These are phyloP conservation scores for Pachyrhynchus sulphureomaculatus DNA, from an alignment of 1,140 invertebrate species.

Conservation along the genomic window DNA sequence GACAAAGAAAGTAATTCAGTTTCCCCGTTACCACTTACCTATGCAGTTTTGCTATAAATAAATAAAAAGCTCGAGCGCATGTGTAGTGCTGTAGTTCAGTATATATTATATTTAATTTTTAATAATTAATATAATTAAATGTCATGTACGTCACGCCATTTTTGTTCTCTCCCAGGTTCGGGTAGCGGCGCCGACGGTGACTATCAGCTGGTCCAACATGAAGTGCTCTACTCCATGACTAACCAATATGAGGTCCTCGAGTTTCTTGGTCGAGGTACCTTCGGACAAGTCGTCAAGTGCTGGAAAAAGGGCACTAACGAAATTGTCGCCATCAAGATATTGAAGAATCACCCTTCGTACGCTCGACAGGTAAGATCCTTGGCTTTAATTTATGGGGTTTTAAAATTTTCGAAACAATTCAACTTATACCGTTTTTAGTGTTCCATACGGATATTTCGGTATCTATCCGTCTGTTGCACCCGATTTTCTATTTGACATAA, in stretches of 20 bases:
- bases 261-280: conserved; percentile 97
- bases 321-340: conserved; percentile 99
- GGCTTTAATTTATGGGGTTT: background rate
- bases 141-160: too few relatives aligned
- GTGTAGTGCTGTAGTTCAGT: too few relatives aligned
- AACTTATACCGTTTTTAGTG: background rate
- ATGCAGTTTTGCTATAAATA: too few relatives aligned
- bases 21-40: too few relatives aligned
- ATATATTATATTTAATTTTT: too few relatives aligned
- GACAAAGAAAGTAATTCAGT: too few relatives aligned
- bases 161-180: conserved; percentile 56
- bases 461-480: too few relatives aligned
- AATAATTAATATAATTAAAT: too few relatives aligned
- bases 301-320: conserved; percentile 99
- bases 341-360: conserved; percentile 99
- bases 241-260: conserved; percentile 97
- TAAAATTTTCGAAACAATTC: background rate
- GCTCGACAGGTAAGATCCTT: conserved; percentile 76
- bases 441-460: too few relatives aligned
- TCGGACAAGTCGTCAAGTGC: conserved; percentile 99
- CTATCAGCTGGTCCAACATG: conserved; percentile 97
- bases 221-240: conserved; percentile 92
- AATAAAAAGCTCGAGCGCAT: too few relatives aligned
- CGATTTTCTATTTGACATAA: too few relatives aligned
- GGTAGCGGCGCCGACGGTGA: conserved; percentile 87